Evolutionary conservation across 2,888 invertebrate species (phyloP).

Genomic region (Noctuana brunneofusca): DNA sequence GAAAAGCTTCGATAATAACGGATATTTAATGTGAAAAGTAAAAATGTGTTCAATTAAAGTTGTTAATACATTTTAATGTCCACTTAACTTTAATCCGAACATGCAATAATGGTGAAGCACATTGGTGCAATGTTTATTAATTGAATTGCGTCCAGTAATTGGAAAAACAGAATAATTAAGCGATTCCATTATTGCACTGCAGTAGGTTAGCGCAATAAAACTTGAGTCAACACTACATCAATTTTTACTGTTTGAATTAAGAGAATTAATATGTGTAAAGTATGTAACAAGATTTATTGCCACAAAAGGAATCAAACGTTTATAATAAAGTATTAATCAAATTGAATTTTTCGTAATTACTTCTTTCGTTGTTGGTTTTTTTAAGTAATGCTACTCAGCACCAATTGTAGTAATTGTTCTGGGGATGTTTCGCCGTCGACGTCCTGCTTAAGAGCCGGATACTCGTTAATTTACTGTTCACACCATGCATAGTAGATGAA

Average conservation of each 20-base stretch:
- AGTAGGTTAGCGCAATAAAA: slow-evolving; percentile 22
- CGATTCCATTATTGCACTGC: slow-evolving; percentile 26
- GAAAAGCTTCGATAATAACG: neutral
- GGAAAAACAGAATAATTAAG: slow-evolving; percentile 30
- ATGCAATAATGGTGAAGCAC: slow-evolving; percentile 6
- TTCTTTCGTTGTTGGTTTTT: neutral
- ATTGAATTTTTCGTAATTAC: neutral
- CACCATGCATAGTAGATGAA: slow-evolving; percentile 25
- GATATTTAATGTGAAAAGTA: neutral
- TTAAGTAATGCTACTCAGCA: neutral
- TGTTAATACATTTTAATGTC: neutral
- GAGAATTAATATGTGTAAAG: slow-evolving; percentile 13
- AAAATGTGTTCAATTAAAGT: neutral
- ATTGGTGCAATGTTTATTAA: slow-evolving; percentile 6
- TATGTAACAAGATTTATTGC: slow-evolving; percentile 19
- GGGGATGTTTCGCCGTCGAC: slow-evolving; percentile 39
- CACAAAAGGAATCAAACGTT: slow-evolving; percentile 21
- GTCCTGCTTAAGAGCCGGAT: slow-evolving; percentile 46
- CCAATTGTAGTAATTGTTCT: slow-evolving; percentile 9
- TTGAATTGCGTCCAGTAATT: slow-evolving; percentile 23
- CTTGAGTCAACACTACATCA: slow-evolving; percentile 18
- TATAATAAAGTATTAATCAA: too few relatives aligned
- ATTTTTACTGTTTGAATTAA: slow-evolving; percentile 29
- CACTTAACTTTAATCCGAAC: slow-evolving; percentile 7
- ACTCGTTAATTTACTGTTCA: slow-evolving; percentile 41